phyloP scores from a whole-genome alignment of 2,888 invertebrate species.

The Lithophane ornitopus region DNA sequence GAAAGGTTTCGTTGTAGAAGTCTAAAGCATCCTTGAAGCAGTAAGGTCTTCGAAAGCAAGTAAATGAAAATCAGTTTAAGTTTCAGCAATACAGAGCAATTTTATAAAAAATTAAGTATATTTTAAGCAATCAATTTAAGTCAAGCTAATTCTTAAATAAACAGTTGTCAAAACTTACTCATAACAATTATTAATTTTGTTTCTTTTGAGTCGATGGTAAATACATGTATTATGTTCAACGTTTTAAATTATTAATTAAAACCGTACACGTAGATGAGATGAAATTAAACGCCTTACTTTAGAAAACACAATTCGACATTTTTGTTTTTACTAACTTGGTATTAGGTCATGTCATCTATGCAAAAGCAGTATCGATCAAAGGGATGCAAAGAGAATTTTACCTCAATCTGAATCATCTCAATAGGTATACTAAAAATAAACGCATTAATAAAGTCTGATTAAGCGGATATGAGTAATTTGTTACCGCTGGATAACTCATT shows the following conservation, averaged over 20 bases:
- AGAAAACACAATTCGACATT: neutral
- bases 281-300: neutral
- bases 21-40: neutral
- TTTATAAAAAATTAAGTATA: neutral
- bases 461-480: slow-evolving; percentile 51
- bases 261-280: neutral
- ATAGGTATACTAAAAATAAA: slow-evolving; percentile 22
- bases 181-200: no score
- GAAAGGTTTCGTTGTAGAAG: no score
- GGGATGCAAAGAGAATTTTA: neutral
- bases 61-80: neutral
- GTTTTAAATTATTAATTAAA: neutral
- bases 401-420: neutral
- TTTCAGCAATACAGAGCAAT: neutral
- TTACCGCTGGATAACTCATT: slow-evolving; percentile 43
- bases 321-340: no score
- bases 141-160: neutral
- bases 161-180: neutral
- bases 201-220: no score
- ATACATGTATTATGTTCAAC: no score
- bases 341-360: neutral
- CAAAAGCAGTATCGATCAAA: slow-evolving; percentile 3
- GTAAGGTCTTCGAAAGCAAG: neutral
- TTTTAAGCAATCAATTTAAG: neutral
- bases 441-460: slow-evolving; percentile 14